These are phyloP conservation scores for Panthera leo DNA, from an alignment of 2,113 vertebrate genomes.

Conservation along the genomic window DNA sequence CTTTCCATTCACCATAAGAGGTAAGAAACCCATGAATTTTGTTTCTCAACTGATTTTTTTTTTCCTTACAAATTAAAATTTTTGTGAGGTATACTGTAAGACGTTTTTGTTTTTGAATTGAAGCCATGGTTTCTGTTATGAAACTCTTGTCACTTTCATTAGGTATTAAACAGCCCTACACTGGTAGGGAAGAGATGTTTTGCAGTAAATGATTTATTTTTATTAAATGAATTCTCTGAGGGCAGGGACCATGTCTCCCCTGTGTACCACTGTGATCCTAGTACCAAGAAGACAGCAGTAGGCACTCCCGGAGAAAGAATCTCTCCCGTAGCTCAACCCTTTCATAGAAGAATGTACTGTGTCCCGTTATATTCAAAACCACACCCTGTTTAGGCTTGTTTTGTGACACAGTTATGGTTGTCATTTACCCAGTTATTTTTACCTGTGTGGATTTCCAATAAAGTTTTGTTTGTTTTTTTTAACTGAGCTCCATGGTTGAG, in stretches of 20 bases:
- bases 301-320: background rate
- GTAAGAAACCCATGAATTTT: background rate
- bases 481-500: background rate
- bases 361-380: background rate
- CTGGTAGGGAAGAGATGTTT: background rate
- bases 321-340: background rate
- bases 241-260: background rate
- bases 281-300: background rate
- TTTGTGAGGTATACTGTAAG: background rate
- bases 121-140: background rate
- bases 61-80: conserved; percentile 1
- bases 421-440: background rate
- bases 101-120: background rate
- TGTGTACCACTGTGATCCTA: background rate
- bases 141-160: background rate
- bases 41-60: background rate
- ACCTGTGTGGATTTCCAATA: background rate
- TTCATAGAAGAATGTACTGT: background rate
- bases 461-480: background rate
- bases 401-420: background rate
- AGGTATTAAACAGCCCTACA: background rate
- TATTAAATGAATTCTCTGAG: background rate
- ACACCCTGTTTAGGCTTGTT: background rate
- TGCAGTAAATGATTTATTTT: background rate
- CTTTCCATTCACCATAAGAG: background rate